Conservation (phyloP, 2,113 vertebrate genomes). For the Neomonachus schauinslandi region DNA sequence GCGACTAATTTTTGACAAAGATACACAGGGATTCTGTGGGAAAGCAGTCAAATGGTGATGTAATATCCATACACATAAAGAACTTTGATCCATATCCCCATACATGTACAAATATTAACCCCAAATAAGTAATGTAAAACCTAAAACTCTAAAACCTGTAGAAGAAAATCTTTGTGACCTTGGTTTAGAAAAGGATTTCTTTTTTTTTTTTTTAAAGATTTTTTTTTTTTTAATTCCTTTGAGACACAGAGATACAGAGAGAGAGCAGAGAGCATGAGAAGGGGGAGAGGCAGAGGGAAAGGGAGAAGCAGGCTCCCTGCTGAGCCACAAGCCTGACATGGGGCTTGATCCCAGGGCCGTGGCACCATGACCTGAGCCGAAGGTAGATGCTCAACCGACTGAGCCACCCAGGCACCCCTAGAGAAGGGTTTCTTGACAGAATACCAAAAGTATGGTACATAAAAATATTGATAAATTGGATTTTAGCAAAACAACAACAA, state of each 20-base stretch:
- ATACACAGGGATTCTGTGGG: background rate
- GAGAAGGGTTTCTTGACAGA: slow-evolving; percentile 11
- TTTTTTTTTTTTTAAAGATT: too few species aligned
- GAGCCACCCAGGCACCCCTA: background rate
- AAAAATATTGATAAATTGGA: background rate
- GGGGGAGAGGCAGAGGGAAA: too few species aligned
- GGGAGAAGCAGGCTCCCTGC: too few species aligned
- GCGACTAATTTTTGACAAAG: background rate
- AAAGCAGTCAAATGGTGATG: background rate
- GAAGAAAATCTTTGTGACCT: background rate
- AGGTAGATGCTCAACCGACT: too few species aligned
- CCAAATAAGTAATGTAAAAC: background rate
- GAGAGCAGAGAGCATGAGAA: too few species aligned
- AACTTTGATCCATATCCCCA: background rate
- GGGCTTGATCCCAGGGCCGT: too few species aligned
- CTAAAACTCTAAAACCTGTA: background rate
- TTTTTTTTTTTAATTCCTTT: too few species aligned
- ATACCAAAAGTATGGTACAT: background rate
- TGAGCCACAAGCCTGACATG: too few species aligned
- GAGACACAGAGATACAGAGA: too few species aligned
- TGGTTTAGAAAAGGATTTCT: slow-evolving; percentile 4
- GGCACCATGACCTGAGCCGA: too few species aligned
- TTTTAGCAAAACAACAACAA: background rate
- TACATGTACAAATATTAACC: background rate
- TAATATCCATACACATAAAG: background rate